Evolutionary conservation across 2,888 invertebrate species (phyloP), one percentile per base, ranked within the genome.

Genomic region (Incurvaria masculella): DNA sequence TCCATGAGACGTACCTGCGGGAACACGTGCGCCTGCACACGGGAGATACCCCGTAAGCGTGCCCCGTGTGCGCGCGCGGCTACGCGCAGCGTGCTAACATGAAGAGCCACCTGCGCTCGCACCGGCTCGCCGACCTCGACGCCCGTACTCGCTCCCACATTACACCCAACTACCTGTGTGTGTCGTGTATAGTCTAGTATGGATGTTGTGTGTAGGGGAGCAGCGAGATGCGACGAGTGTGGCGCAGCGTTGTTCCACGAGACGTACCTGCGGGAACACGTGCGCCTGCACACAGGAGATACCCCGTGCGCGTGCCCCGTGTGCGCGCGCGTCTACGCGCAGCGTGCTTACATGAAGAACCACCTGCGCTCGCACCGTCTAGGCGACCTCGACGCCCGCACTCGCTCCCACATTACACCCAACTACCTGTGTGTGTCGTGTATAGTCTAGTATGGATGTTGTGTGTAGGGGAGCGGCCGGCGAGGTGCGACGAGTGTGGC

Each of bases 1-100:
- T 60, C 56, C 76, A 78, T 26, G 66, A 68, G 44, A 72, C 72
- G 44, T 79, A 79, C 53, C 58, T 79, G 2, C 73, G 63, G 20
- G 73, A 78, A 48, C 79, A 79, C 51, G 73, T 72, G 72, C 58
- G 76, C 21, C 63, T 79, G 2, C 79, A 79, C 49, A 79, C 79
- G 0, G 79, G 79, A 0, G 79, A 79, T 51, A 74, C 72, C 2
- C 79, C 79, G 14, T 79, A 69, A 55, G 74, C 75, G 55, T 79
- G 79, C 49, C 79, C 79, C 0, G 66, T 79, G 2, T 79, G 79
- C 53, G 69, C 64, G 1, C 56, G 72, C 42, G 79, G 79, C 0
- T 79, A 76, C 39, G 75, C 79, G 0, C 79, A 79, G 51, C 59
- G 69, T 5, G 64, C 76, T 38, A 79, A 79, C 51, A 78, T 79